These are phyloP conservation scores for Scatophagus argus DNA, from an alignment of 2,113 vertebrate genomes.

Conservation along the genomic window DNA sequence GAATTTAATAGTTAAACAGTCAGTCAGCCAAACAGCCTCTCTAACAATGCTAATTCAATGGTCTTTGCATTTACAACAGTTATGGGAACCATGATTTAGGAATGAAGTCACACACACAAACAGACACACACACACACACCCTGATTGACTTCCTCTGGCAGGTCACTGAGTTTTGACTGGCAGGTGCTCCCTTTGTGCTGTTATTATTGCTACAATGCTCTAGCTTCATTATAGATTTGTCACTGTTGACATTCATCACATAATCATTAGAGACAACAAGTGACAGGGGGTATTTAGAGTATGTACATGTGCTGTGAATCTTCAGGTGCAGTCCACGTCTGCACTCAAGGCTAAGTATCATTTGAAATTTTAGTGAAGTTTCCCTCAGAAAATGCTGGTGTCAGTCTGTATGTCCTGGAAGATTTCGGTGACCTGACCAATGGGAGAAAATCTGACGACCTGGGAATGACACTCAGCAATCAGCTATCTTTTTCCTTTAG, in stretches of 20 bases:
- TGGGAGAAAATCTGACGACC: too few species aligned
- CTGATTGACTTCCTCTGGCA: constrained; percentile 43
- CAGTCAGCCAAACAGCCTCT: constrained; percentile 31
- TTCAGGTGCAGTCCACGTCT: constrained; percentile 1
- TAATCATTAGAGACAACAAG: constrained; percentile 47
- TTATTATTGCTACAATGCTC: constrained; percentile 53
- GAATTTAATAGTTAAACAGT: constrained; percentile 9
- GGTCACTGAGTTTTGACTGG: constrained; percentile 39
- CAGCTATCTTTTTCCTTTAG: too few species aligned
- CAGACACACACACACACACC: constrained; percentile 33
- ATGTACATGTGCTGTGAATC: constrained; percentile 13
- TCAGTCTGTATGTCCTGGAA: too few species aligned
- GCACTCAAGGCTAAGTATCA: not conserved
- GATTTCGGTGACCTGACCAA: too few species aligned
- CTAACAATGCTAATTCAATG: constrained; percentile 25
- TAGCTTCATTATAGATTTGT: constrained; percentile 29
- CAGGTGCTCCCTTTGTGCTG: constrained; percentile 45
- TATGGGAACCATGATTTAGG: constrained; percentile 36
- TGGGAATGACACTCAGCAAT: too few species aligned
- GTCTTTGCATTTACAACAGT: constrained; percentile 39
- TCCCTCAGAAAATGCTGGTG: too few species aligned
- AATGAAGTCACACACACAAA: constrained; percentile 28
- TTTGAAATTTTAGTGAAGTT: too few species aligned
- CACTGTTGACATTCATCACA: constrained; percentile 35
- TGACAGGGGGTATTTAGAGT: constrained; percentile 44